Evolutionary conservation across 2,113 vertebrate species (phyloP), one percentile per base, ranked within the genome.

Genomic region (Barbus barbus): DNA sequence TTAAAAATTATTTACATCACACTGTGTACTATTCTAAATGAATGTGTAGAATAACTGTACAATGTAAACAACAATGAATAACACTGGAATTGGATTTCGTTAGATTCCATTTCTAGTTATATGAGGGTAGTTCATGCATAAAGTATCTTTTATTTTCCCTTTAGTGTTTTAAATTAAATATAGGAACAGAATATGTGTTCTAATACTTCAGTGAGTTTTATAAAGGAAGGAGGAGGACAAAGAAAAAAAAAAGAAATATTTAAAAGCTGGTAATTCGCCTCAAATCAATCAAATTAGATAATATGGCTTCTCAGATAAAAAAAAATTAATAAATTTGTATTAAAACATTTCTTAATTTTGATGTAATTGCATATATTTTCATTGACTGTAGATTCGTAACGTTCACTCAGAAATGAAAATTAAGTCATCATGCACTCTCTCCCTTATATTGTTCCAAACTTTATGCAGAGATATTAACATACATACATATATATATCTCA

Each of bases 61-160:
- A 78, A 78, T 12, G 33, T 41, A 78, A 78, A 78, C 76, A 41
- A 60, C 14, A 78, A 13, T 5, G 48, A 77, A n/a, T 18, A 41
- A 60, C 53, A 78, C 20, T 77, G 65, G 1, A 69, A 36, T 12
- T 38, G 31, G 31, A 69, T 36, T 11, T 38, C 18, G 6, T 18
- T 8, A 18, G 6, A 28, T 76, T 31, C 16, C 1, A 28, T 33
- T 75, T 75, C 8, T n/a, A 58, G 20, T 53, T 53, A 22, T 20
- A 53, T 53, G 14, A 53, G 18, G 14, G 26, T 4, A 36, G 18
- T 36, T 53, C 1, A 13, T 33, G 48, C 9, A 11, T 20, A 36
- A n/a, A 56, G 6, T 8, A 56, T 13, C 0, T 31, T 77, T 11
- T 12, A 4, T 31, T 20, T 33, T 22, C 18, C 46, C 46, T 76